Evolutionary conservation across 2,797 vertebrate genomes (phyloP), one percentile per base, ranked within the genome.

Genomic region (Enteromius treurensis): DNA sequence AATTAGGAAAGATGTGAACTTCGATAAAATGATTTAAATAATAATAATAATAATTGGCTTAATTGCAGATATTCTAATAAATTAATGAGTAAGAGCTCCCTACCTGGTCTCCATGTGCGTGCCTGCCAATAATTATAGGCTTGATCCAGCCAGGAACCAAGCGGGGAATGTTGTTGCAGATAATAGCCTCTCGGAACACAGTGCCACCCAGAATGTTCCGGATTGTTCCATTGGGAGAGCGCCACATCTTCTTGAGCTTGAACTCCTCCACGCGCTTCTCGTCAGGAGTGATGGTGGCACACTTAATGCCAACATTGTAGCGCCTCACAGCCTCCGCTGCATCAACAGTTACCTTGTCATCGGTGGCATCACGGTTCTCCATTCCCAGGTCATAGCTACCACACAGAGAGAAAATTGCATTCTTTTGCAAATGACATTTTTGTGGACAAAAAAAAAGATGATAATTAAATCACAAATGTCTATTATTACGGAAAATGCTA

Each of bases 261-360:
- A 99, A 99, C 90, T 99, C 98, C 89, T 98, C 97, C 74, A 99
- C 96, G 0, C 98, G 96, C 0, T 97, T 98, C 94, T 99, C 98
- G 37, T 99, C 98, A 0, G 98, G 98, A 10, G 98, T 99, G 92
- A 99, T 99, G 85, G 98, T 99, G 87, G 98, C 98, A 55, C 98
- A 99, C 89, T 99, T 99, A 90, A 99, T 93, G 37, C 98, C 98
- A 64, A 99, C 96, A 0, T 92, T 96, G 90, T 97, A 96, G 3
- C 94, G 96, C 65, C 87, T 94, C 83, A 98, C 95, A 0, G 98
- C 98, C 93, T 98, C 96, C 0, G 98, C 98, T 3, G 98, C 97
- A 29, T 99, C 97, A 13, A 96, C 94, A 0, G 98, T 99, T 88
- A 99, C 97, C 79, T 89, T 89, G 92, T 99, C 98, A 2, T 95